phyloP scores from a whole-genome alignment of 92 coral and sea anemone species.

The Siderastrea radians region DNA sequence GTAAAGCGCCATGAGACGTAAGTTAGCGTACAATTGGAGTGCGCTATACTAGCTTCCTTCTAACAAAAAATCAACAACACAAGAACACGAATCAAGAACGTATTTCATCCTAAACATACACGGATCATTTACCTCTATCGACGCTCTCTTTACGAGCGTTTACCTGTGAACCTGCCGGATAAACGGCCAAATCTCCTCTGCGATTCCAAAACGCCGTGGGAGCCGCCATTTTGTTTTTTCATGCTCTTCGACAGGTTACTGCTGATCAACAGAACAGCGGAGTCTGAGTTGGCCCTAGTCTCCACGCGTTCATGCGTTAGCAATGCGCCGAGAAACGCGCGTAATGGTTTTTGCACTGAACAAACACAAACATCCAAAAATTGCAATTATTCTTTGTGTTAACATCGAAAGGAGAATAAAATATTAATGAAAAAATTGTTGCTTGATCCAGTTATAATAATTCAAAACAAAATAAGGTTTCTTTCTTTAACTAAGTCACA shows the following conservation, averaged over 20 bases:
- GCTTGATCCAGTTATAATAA: too few species aligned
- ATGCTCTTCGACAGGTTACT: neutral
- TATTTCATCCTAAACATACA: neutral
- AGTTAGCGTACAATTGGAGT: too few species aligned
- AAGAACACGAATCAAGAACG: neutral
- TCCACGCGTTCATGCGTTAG: neutral
- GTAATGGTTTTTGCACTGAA: too few species aligned
- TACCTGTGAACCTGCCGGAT: neutral
- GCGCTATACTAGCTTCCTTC: neutral
- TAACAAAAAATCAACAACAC: neutral
- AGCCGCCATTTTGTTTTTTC: conserved; percentile 81
- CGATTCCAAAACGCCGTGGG: conserved; percentile 66
- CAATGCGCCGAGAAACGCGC: conserved; percentile 2
- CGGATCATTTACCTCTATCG: conserved; percentile 37
- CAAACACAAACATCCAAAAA: too few species aligned
- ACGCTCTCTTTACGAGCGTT: conserved; percentile 18
- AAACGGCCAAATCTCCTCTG: conserved; percentile 24
- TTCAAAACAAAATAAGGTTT: too few species aligned
- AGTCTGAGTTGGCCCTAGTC: conserved; percentile 2
- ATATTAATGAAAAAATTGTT: too few species aligned
- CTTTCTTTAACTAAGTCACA: too few species aligned
- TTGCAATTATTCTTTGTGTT: too few species aligned
- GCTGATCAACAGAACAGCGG: conserved; percentile 45
- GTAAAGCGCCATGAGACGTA: too few species aligned
- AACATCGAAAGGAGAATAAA: too few species aligned